Percentiles rank a stretch among this genome's conserved stretches.
Conservation (phyloP, 1,140 invertebrate genomes). For the Drosophila rufa region DNA sequence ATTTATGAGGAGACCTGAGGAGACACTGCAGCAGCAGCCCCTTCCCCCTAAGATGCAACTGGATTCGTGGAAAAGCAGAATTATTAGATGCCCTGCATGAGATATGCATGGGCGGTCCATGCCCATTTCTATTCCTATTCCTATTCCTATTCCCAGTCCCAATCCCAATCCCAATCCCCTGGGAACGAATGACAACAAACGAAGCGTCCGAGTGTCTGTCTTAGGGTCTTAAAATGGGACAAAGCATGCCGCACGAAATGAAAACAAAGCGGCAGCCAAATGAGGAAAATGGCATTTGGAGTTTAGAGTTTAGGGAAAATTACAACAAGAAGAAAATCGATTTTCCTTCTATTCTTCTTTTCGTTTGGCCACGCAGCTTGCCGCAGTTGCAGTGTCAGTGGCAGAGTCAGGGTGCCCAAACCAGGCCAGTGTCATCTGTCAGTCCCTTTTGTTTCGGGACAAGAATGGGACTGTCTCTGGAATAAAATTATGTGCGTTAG, state of each 20-base stretch:
- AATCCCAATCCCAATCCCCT: slow-evolving; percentile 58
- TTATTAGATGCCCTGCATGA: slow-evolving; percentile 70
- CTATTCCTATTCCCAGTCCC: slow-evolving; percentile 15
- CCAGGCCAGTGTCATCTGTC: slow-evolving; percentile 74
- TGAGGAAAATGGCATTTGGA: slow-evolving; percentile 71
- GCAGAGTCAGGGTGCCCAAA: slow-evolving; percentile 38
- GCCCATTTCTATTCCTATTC: slow-evolving; percentile 47
- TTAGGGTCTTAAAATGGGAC: slow-evolving; percentile 77
- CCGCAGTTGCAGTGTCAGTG: slow-evolving; percentile 48
- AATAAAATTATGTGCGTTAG: slow-evolving; percentile 11
- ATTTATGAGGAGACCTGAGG: slow-evolving; percentile 79
- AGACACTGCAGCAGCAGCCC: slow-evolving; percentile 24
- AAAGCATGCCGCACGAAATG: slow-evolving; percentile 75
- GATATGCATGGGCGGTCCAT: slow-evolving; percentile 67
- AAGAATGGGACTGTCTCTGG: not conserved
- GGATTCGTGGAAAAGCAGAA: slow-evolving; percentile 72
- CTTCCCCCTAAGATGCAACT: slow-evolving; percentile 57
- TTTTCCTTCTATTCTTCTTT: slow-evolving; percentile 45
- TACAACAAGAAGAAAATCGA: slow-evolving; percentile 57
- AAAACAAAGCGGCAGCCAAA: slow-evolving; percentile 74
- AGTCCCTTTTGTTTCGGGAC: slow-evolving; percentile 29
- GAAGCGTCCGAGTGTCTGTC: slow-evolving; percentile 35
- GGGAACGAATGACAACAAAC: slow-evolving; percentile 57
- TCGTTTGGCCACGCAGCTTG: slow-evolving; percentile 33
- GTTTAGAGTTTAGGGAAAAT: slow-evolving; percentile 49